Conservation (phyloP, 2,888 invertebrate species). For the Allacma fusca region DNA sequence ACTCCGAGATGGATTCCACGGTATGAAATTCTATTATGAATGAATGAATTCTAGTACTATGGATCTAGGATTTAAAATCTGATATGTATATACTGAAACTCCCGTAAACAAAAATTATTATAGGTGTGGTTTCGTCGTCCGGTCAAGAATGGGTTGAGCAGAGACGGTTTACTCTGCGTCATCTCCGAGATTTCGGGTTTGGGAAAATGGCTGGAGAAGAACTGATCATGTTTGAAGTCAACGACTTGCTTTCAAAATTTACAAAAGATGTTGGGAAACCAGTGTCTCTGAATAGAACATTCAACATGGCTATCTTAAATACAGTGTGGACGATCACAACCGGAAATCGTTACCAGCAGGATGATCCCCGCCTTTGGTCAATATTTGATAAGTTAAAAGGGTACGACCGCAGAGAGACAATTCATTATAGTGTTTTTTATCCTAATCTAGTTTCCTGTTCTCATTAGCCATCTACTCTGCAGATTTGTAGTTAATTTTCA, state of each 20-base stretch:
- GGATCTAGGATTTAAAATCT: too few species aligned
- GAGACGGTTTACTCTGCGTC: constrained; percentile 29
- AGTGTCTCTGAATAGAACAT: neutral
- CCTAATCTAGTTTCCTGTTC: too few species aligned
- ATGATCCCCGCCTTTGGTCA: neutral
- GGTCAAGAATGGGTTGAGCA: constrained; percentile 26
- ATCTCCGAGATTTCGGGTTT: constrained; percentile 31
- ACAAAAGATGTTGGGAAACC: neutral
- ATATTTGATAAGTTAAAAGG: constrained; percentile 1
- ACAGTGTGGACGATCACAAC: constrained; percentile 35
- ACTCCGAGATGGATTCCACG: constrained; percentile 18
- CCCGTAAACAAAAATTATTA: too few species aligned
- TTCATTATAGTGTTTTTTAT: neutral
- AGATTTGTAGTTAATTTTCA: too few species aligned
- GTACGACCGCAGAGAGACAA: too few species aligned
- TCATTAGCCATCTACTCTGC: too few species aligned
- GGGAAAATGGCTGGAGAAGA: constrained; percentile 22
- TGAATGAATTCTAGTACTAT: too few species aligned
- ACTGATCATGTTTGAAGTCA: constrained; percentile 3
- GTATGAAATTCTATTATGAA: too few species aligned
- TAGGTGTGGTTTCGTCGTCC: constrained; percentile 21
- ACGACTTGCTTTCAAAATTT: neutral
- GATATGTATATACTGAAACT: too few species aligned
- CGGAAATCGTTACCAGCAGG: constrained; percentile 15
- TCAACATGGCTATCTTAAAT: constrained; percentile 19